These are phyloP conservation scores for Empis stercorea DNA, from an alignment of 2,888 invertebrate genomes.

Conservation along the genomic window DNA sequence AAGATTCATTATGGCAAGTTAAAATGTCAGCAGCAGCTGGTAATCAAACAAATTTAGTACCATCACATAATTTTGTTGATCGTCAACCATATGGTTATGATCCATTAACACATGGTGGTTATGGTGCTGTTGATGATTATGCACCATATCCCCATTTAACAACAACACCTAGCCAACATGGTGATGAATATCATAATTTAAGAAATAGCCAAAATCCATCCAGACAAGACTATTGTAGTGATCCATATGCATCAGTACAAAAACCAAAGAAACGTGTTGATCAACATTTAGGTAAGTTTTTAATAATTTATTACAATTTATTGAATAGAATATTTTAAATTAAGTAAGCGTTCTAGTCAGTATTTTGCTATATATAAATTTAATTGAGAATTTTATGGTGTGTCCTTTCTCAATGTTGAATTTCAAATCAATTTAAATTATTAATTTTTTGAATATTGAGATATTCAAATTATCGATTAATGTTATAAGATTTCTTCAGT, in stretches of 20 bases:
- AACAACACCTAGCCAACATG: slow-evolving; percentile 48
- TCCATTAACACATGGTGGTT: slow-evolving; percentile 67
- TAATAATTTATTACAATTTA: neutral
- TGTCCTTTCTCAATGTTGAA: too few species aligned
- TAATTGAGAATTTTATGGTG: too few species aligned
- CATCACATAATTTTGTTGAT: slow-evolving; percentile 48
- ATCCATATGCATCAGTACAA: slow-evolving; percentile 79
- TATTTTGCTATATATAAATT: too few species aligned
- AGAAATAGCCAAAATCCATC: slow-evolving; percentile 70
- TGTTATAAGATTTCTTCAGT: too few species aligned
- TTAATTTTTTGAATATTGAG: too few species aligned
- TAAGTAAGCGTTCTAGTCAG: too few species aligned
- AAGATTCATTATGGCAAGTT: slow-evolving; percentile 89
- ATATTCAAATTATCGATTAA: too few species aligned
- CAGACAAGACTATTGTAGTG: slow-evolving; percentile 75
- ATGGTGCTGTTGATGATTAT: slow-evolving; percentile 71
- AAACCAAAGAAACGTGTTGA: slow-evolving; percentile 81
- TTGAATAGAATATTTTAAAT: too few species aligned
- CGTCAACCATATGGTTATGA: slow-evolving; percentile 63
- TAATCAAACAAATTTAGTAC: slow-evolving; percentile 48
- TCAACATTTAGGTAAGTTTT: slow-evolving; percentile 68
- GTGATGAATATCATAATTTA: slow-evolving; percentile 56
- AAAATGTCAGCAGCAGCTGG: slow-evolving; percentile 71
- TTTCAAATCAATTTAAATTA: too few species aligned
- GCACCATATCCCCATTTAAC: slow-evolving; percentile 71